Base-by-base conservation (phyloP, 2,113 vertebrate species). In the Lipotes vexillifer region DNA sequence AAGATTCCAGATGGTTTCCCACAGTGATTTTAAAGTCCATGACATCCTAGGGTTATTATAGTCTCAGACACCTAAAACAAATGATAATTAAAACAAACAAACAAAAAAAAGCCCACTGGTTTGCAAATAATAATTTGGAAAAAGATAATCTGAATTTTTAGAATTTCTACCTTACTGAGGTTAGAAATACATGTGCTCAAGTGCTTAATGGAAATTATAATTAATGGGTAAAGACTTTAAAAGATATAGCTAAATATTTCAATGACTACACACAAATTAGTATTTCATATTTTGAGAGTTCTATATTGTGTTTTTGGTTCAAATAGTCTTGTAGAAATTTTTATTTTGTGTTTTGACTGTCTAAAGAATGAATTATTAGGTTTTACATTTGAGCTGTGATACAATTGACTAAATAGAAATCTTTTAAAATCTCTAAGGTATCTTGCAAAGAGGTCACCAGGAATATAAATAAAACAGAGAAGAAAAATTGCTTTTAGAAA, bases 401-500 rank as follows among this genome's bases (percentile, higher is more conserved):
- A 72, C 14, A 82, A 77, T n/a, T 82, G 21, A 27, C 13, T 90
- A 92, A 93, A 41, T 41, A 68, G 4, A 85, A 91, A 46, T 63
- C 41, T 96, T 20, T 74, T 74, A 92, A 87, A 93, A 69, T 90
- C 8, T 77, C 15, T 69, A 59, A 75, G 44, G 20, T 90, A 12
- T 86, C 36, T 88, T 88, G 0, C 20, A 92, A 83, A 77, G 44
- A 71, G 69, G 27, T 91, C 38, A 93, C 11, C 71, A 78, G 63
- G 31, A 91, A 84, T 21, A 92, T 92, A 97, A 86, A 83, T 20
- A 86, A 85, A 68, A 3, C 8, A 90, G 2, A 68, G 12, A 52
- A 88, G 29, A 88, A 98, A 97, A 93, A 61, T 20, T 87, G 3
- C 3, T 92, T 92, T 18, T 14, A 77, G 61, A 89, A 38, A 59